Evolutionary conservation across 2,797 vertebrate genomes (phyloP).

Genomic region (Oceanodroma leucorhoa): DNA sequence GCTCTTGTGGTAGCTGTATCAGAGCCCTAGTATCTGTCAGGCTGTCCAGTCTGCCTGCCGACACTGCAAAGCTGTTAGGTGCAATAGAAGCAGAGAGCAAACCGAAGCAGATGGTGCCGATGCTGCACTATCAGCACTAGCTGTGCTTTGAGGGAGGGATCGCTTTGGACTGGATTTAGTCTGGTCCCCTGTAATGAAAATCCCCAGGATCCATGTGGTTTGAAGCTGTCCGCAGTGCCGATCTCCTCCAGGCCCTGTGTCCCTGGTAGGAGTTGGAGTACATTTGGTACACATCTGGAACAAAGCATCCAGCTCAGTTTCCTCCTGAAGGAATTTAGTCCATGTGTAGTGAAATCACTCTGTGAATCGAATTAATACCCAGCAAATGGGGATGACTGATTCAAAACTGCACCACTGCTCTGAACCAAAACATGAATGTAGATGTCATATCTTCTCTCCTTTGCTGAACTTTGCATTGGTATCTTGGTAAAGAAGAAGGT

Average conservation of each 20-base stretch:
- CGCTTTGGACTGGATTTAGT: not conserved
- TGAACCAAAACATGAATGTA: not conserved
- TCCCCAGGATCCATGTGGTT: not conserved
- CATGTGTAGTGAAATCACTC: not conserved
- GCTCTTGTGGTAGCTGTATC: not conserved
- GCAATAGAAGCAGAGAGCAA: not conserved
- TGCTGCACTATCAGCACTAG: not conserved
- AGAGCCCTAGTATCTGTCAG: not conserved
- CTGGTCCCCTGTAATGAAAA: not conserved
- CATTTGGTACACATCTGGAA: not conserved
- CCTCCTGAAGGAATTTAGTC: not conserved
- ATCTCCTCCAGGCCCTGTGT: not conserved
- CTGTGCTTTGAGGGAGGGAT: not conserved
- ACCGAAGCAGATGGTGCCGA: not conserved
- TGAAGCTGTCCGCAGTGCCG: not conserved
- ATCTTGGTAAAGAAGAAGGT: not conserved
- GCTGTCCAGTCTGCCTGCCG: fast-evolving
- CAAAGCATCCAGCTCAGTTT: not conserved
- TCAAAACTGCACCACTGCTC: not conserved
- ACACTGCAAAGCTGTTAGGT: not conserved
- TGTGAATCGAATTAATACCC: not conserved
- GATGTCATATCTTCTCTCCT: not conserved
- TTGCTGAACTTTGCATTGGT: not conserved
- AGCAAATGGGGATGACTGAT: not conserved
- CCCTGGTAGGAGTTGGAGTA: not conserved